Percentiles rank a stretch among this genome's conserved stretches.
phyloP scores from a whole-genome alignment of 2,797 vertebrate species.

The Scyliorhinus canicula region DNA sequence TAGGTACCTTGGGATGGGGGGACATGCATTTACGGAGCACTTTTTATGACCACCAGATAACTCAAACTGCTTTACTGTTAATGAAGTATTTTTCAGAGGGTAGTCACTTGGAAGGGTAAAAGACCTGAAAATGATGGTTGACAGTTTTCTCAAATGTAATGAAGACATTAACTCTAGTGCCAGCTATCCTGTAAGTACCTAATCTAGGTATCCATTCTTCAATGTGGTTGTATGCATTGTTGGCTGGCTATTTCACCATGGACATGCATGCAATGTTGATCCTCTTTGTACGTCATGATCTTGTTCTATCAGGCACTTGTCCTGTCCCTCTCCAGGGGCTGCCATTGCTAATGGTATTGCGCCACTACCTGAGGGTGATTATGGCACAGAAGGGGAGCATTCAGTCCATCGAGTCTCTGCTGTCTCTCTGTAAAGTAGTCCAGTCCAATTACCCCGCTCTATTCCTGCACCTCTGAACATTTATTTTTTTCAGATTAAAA shows the following conservation, averaged over 20 bases:
- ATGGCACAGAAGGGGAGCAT: background rate
- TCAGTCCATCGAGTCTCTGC: background rate
- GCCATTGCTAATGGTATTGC: background rate
- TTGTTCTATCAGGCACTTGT: too few species aligned
- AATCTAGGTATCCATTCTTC: background rate
- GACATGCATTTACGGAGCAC: too few species aligned
- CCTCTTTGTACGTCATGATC: too few species aligned
- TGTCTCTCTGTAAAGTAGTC: too few species aligned
- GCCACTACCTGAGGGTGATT: too few species aligned
- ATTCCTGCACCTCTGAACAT: background rate
- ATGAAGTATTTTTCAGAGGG: too few species aligned
- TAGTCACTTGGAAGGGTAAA: too few species aligned
- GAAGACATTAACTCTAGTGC: background rate
- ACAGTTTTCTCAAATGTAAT: background rate
- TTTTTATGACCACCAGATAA: too few species aligned
- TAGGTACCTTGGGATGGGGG: background rate
- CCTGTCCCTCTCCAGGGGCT: background rate
- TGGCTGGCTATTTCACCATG: background rate
- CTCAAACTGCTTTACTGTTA: too few species aligned
- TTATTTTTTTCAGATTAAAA: too few species aligned
- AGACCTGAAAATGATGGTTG: background rate
- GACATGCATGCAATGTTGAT: too few species aligned
- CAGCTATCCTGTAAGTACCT: background rate
- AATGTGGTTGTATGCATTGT: background rate
- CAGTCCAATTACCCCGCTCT: background rate